These are phyloP conservation scores for Synaphobranchus kaupii DNA, from an alignment of 2,797 vertebrate genomes.

Conservation along the genomic window DNA sequence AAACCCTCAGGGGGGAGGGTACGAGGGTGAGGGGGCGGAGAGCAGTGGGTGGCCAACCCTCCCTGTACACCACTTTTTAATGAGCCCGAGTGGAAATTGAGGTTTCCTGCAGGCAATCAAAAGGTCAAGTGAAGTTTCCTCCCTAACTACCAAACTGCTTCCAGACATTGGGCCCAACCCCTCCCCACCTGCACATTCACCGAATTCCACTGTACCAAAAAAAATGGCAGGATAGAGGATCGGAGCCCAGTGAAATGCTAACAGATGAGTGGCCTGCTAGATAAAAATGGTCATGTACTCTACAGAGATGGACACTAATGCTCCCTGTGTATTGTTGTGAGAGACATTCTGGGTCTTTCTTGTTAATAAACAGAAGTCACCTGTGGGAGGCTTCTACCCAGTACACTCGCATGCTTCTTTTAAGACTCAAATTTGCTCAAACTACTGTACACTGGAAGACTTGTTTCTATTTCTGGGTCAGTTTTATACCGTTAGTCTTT, in stretches of 20 bases:
- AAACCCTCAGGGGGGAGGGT: constrained; percentile 41
- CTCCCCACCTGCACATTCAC: background rate
- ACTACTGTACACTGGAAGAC: background rate
- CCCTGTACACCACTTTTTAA: constrained; percentile 30
- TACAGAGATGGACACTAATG: background rate
- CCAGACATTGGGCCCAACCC: background rate
- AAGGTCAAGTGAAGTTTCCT: constrained; percentile 45
- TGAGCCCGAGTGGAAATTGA: constrained; percentile 52
- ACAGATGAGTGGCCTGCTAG: background rate
- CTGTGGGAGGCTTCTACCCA: background rate
- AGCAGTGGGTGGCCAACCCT: constrained; percentile 13
- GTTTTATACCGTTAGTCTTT: background rate
- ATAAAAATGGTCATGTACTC: background rate
- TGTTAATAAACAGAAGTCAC: background rate
- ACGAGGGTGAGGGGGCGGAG: constrained; percentile 28
- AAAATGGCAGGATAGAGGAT: background rate
- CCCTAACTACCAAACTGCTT: constrained; percentile 2
- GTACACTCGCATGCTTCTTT: background rate
- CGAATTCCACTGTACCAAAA: background rate
- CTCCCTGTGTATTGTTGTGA: background rate
- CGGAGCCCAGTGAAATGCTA: background rate
- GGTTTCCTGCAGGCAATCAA: constrained; percentile 52
- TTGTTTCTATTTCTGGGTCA: background rate
- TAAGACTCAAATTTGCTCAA: background rate
- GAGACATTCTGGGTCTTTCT: background rate